Conservation (phyloP, 2,797 vertebrate species). For the Acanthurus tractus region DNA sequence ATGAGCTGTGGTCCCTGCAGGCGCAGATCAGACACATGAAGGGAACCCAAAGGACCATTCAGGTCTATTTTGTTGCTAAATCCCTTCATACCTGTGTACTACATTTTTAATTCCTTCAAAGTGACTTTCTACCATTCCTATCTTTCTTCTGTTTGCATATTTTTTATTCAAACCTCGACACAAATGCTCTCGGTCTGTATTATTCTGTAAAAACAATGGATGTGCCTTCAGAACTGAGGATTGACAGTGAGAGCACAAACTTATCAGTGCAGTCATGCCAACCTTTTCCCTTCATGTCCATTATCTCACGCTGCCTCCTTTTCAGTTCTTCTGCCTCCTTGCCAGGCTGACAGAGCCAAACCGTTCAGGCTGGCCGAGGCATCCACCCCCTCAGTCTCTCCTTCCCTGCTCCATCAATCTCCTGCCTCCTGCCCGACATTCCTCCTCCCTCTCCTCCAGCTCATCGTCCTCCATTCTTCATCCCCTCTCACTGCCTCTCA, state of each 20-base stretch:
- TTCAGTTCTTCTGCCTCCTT: slow-evolving; percentile 4
- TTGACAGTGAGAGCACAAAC: background rate
- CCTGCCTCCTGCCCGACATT: slow-evolving; percentile 26
- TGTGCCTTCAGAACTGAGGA: background rate
- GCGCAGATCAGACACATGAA: background rate
- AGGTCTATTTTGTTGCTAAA: slow-evolving; percentile 6
- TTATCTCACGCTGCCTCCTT: slow-evolving; percentile 27
- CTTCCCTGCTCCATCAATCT: slow-evolving; percentile 39
- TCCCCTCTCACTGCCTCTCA: slow-evolving; percentile 12
- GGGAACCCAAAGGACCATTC: background rate
- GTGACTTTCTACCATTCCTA: no score
- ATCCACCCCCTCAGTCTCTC: slow-evolving; percentile 16
- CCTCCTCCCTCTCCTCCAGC: slow-evolving; percentile 25
- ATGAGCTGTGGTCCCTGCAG: slow-evolving; percentile 13
- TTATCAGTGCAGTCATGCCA: slow-evolving; percentile 27
- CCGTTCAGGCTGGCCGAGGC: background rate
- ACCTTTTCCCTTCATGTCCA: slow-evolving; percentile 15
- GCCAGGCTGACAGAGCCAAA: background rate
- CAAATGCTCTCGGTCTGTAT: background rate
- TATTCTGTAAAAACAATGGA: slow-evolving; percentile 9
- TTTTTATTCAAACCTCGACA: background rate
- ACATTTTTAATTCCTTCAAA: background rate
- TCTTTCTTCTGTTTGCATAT: background rate
- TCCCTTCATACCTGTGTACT: background rate
- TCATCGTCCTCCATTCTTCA: slow-evolving; percentile 32